Conservation (phyloP, 2,113 vertebrate species). For the Notiomystis cincta region DNA sequence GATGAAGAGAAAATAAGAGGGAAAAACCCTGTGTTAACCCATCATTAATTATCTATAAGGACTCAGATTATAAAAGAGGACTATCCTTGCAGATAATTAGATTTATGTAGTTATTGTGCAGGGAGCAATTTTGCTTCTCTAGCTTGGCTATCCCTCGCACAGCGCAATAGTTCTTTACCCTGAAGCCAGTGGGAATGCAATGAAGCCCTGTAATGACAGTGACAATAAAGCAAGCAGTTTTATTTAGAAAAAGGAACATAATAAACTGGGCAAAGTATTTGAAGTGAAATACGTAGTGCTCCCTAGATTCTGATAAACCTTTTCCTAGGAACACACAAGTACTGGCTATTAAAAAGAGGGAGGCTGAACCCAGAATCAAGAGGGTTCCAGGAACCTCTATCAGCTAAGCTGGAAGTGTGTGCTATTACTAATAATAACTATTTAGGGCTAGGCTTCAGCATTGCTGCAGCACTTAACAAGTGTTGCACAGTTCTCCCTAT, state of each 20-base stretch:
- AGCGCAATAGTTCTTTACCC: not conserved
- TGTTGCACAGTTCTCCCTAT: not conserved
- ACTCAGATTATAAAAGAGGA: not conserved
- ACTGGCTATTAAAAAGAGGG: not conserved
- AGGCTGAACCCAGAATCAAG: not conserved
- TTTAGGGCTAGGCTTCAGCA: not conserved
- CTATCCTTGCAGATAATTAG: not conserved
- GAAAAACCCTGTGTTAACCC: accelerated
- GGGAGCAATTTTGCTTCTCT: not conserved
- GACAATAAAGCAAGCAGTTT: slow-evolving; percentile 4
- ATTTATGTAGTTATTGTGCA: not conserved
- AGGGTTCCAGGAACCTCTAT: not conserved
- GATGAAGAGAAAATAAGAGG: not conserved
- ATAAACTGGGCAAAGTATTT: not conserved
- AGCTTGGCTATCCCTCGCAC: not conserved
- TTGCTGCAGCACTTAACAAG: not conserved
- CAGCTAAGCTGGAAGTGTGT: not conserved
- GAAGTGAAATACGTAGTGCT: not conserved
- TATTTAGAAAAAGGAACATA: slow-evolving; percentile 8
- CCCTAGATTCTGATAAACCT: not conserved
- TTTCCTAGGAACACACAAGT: not conserved
- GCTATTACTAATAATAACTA: not conserved
- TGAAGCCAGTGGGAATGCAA: not conserved
- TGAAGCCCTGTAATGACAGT: not conserved
- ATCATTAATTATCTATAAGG: not conserved